phyloP scores from a whole-genome alignment of 2,113 vertebrate genomes.

The Campylomormyrus tamandua region DNA sequence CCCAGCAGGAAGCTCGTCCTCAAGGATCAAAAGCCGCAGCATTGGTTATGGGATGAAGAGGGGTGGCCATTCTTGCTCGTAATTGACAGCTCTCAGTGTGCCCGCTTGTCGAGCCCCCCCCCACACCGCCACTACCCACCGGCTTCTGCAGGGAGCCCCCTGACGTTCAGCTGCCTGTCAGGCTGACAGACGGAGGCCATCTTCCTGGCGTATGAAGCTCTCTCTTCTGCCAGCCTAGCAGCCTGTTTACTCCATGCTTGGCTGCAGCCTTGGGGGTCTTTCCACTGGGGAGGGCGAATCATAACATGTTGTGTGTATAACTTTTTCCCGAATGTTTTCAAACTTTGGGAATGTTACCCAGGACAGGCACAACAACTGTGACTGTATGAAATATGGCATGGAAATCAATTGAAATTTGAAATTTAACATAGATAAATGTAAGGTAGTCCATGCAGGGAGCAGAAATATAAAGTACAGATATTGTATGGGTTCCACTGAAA shows the following conservation, averaged over 20 bases:
- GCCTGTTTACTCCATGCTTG: not conserved
- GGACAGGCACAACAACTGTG: not conserved
- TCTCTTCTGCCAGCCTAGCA: not conserved
- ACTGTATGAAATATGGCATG: not conserved
- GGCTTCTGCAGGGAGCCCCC: not conserved
- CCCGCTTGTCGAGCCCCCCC: not conserved
- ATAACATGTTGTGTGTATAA: not conserved
- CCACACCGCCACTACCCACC: not conserved
- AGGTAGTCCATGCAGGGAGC: no score
- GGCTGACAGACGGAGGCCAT: conserved; percentile 9
- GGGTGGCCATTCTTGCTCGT: not conserved
- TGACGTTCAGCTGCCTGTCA: conserved; percentile 11
- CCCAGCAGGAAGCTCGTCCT: not conserved
- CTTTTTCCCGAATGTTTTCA: conserved; percentile 8
- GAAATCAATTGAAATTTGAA: no score
- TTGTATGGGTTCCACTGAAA: no score
- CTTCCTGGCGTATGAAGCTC: not conserved
- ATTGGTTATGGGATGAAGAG: not conserved
- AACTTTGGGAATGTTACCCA: not conserved
- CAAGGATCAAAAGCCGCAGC: not conserved
- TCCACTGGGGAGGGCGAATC: not conserved
- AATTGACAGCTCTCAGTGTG: conserved; percentile 13
- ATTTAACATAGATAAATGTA: no score
- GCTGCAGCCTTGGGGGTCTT: not conserved
- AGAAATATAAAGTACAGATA: no score